Evolutionary conservation across 2,888 invertebrate species (phyloP).

Genomic region (Chaetoderma sp.): DNA sequence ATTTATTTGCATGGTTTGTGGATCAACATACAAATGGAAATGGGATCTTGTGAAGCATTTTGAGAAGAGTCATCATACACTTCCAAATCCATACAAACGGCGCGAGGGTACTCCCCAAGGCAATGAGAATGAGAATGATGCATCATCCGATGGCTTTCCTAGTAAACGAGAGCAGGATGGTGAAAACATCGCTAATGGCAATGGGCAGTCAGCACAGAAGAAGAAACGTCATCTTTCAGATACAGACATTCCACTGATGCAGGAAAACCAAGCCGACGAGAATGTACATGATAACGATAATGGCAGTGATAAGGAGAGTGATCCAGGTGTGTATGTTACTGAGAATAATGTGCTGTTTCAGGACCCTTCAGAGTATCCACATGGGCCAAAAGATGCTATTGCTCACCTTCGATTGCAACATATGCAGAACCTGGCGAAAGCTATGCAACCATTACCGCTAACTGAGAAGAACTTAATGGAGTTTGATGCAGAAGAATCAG

Average conservation of each 20-base stretch:
- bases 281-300: constrained; percentile 7
- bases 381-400: too few relatives aligned
- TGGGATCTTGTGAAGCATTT: constrained; percentile 69
- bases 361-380: too few relatives aligned
- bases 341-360: too few relatives aligned
- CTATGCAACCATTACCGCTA: too few relatives aligned
- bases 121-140: constrained; percentile 9
- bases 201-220: constrained; percentile 23
- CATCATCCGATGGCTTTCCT: not conserved
- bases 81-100: constrained; percentile 66
- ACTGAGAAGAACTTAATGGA: not conserved
- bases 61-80: constrained; percentile 62
- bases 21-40: constrained; percentile 67
- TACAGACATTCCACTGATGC: constrained; percentile 32
- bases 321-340: too few relatives aligned
- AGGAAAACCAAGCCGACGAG: not conserved
- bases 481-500: constrained; percentile 5
- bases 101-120: too few relatives aligned
- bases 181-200: constrained; percentile 4
- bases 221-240: constrained; percentile 48
- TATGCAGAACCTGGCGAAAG: not conserved
- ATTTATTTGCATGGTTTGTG: constrained; percentile 66
- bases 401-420: not conserved
- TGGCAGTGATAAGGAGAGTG: constrained; percentile 8
- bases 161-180: too few relatives aligned